phyloP scores from a whole-genome alignment of 2,888 invertebrate species.

The Liopterus haemorrhoidalis region DNA sequence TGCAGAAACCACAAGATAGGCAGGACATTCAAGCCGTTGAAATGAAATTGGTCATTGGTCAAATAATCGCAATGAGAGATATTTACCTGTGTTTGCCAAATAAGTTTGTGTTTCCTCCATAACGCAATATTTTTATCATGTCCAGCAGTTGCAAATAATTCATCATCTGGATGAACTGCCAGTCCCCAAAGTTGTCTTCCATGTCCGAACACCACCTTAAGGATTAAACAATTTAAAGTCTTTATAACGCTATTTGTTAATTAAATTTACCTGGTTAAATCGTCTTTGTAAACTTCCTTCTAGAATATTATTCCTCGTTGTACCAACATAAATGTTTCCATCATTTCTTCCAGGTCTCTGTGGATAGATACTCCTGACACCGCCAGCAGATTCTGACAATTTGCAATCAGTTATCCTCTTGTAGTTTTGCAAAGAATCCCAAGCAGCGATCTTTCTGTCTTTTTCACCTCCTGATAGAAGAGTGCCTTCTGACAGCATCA shows the following conservation, averaged over 20 bases:
- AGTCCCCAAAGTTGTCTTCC: conserved; percentile 81
- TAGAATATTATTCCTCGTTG: conserved; percentile 80
- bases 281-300: conserved; percentile 85
- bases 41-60: no score
- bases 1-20: no score
- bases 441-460: conserved; percentile 83
- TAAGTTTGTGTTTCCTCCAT: conserved; percentile 82
- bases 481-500: conserved; percentile 87
- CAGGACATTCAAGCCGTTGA: no score
- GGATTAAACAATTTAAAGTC: conserved; percentile 15
- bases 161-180: conserved; percentile 85
- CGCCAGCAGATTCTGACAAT: conserved; percentile 81
- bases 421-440: conserved; percentile 87
- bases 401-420: conserved; percentile 85
- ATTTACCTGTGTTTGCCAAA: conserved; percentile 81
- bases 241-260: neutral
- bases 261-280: conserved; percentile 63
- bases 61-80: no score
- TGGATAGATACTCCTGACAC: conserved; percentile 82
- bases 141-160: conserved; percentile 86
- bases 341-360: conserved; percentile 83
- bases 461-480: conserved; percentile 85
- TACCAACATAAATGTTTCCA: conserved; percentile 86
- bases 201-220: conserved; percentile 78
- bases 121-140: conserved; percentile 85